Conservation (phyloP, 2,888 invertebrate genomes). For the Melieria omissa region DNA sequence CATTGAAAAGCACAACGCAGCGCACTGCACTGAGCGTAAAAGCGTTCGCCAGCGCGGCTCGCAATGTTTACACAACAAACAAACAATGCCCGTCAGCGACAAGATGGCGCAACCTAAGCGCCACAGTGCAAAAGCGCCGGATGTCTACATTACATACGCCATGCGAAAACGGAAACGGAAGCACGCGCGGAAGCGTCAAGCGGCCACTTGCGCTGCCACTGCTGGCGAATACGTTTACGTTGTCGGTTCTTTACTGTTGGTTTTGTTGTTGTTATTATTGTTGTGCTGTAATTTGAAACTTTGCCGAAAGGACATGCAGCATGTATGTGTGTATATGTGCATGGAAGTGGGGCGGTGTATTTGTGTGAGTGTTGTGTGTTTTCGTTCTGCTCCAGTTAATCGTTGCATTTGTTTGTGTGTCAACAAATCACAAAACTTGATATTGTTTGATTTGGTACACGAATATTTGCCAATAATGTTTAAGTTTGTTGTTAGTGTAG, state of each 20-base stretch:
- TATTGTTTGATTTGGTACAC: constrained; percentile 16
- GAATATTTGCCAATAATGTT: constrained; percentile 14
- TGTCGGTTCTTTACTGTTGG: background rate
- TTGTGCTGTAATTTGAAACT: constrained; percentile 10
- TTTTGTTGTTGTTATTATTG: background rate
- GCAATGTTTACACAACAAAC: background rate
- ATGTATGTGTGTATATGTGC: background rate
- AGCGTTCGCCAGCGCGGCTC: background rate
- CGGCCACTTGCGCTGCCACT: too few relatives aligned
- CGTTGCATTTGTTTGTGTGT: constrained; percentile 22
- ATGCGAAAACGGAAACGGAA: background rate
- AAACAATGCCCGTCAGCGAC: background rate
- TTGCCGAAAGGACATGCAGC: constrained; percentile 10
- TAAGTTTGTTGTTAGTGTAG: background rate
- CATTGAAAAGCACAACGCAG: too few relatives aligned
- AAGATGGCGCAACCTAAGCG: background rate
- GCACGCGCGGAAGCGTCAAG: background rate
- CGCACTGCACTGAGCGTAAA: too few relatives aligned
- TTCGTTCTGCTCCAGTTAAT: constrained; percentile 21
- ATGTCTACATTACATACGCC: background rate
- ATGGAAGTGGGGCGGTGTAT: background rate
- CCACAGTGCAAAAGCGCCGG: background rate
- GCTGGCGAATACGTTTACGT: too few relatives aligned
- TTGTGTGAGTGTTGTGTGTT: too few relatives aligned
- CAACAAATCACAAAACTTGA: constrained; percentile 24